A percentile compares a stretch with the other conserved stretches of the same genome.
phyloP scores from a whole-genome alignment of 2,797 vertebrate species.

The Phoeniculus purpureus region DNA sequence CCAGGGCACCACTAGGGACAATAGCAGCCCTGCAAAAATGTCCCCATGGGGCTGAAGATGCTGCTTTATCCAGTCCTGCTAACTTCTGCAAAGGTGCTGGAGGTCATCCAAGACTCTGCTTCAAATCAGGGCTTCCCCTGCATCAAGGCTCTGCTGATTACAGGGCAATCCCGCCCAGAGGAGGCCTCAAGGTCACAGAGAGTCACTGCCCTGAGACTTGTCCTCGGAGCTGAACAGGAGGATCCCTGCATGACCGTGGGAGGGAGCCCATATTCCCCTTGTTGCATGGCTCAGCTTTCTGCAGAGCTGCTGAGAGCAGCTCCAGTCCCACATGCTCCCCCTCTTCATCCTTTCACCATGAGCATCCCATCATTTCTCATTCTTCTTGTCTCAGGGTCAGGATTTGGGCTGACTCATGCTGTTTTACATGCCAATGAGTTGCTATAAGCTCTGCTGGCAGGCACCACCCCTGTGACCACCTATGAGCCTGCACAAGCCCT shows the following conservation, averaged over 20 bases:
- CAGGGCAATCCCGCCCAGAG: not conserved
- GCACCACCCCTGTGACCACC: too few relatives aligned
- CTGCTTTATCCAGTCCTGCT: not conserved
- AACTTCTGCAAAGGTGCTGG: not conserved
- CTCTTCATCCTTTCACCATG: not conserved
- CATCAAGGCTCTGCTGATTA: not conserved
- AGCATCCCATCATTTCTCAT: not conserved
- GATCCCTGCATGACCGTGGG: not conserved
- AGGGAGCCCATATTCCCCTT: not conserved
- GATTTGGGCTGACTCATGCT: not conserved
- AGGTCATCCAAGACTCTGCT: not conserved
- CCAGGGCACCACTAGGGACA: accelerated
- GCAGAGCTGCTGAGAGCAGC: not conserved
- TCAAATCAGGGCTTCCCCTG: not conserved
- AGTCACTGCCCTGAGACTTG: not conserved
- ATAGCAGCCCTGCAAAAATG: not conserved
- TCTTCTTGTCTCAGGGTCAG: not conserved
- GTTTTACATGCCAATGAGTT: not conserved
- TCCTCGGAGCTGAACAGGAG: not conserved
- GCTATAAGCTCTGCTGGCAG: not conserved
- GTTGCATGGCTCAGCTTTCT: not conserved
- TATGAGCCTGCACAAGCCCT: not conserved
- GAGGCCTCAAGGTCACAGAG: not conserved
- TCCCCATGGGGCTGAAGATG: not conserved
- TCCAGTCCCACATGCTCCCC: accelerated